Evolutionary conservation across 2,888 invertebrate species (phyloP).

Genomic region (Tholera decimalis): DNA sequence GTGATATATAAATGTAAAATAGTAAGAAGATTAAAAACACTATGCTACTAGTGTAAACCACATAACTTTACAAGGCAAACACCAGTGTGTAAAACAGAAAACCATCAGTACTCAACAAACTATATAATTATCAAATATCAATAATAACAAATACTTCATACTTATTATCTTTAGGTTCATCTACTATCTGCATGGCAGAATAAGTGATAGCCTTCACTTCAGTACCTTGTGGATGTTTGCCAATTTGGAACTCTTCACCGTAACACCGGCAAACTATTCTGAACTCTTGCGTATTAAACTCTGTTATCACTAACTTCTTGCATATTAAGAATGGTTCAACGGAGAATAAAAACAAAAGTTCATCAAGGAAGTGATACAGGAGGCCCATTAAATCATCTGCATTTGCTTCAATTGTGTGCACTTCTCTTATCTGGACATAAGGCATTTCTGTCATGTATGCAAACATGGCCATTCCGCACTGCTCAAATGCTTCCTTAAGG

Average conservation of each 20-base stretch:
- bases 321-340: conserved; percentile 97
- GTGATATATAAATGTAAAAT: too few relatives aligned
- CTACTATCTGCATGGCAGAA: conserved; percentile 98
- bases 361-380: conserved; percentile 98
- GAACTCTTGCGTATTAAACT: conserved; percentile 96
- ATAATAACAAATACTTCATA: conserved; percentile 99
- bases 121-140: conserved; percentile 94
- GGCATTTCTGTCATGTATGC: conserved; percentile 99
- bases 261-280: conserved; percentile 95
- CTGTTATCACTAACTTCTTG: conserved; percentile 96
- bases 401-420: conserved; percentile 96
- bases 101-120: conserved; percentile 36
- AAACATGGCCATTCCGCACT: conserved; percentile 99
- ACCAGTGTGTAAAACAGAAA: conserved; percentile 30
- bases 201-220: conserved; percentile 99
- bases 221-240: conserved; percentile 98
- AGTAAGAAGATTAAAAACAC: too few relatives aligned
- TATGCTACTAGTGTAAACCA: not conserved
- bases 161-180: conserved; percentile 93
- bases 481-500: conserved; percentile 97
- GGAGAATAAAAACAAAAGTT: conserved; percentile 97
- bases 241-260: conserved; percentile 98
- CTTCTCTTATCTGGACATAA: conserved; percentile 95
- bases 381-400: conserved; percentile 97
- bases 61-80: not conserved